These are phyloP conservation scores for Drosophila greeni DNA, from an alignment of 2,888 invertebrate species.

Conservation along the genomic window DNA sequence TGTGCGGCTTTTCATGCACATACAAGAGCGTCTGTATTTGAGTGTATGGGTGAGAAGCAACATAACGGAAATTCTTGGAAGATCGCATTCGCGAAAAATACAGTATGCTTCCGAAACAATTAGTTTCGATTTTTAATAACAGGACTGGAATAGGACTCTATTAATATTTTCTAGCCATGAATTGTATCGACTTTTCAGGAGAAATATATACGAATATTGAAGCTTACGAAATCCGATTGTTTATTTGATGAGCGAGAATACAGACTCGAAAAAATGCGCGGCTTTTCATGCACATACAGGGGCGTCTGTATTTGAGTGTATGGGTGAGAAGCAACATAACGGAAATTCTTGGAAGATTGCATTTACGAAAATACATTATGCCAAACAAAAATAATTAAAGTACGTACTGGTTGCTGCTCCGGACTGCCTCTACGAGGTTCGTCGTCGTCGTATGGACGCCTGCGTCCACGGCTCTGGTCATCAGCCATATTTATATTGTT, in stretches of 20 bases:
- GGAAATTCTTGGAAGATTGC: not conserved
- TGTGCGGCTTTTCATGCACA: not conserved
- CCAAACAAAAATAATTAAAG: too few species aligned
- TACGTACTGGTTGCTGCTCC: slow-evolving; percentile 18
- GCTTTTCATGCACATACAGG: not conserved
- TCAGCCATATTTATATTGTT: slow-evolving; percentile 17
- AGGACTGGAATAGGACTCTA: not conserved
- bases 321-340: not conserved
- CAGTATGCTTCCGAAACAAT: not conserved
- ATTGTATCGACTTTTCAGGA: too few species aligned
- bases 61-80: slow-evolving; percentile 1
- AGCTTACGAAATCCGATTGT: not conserved
- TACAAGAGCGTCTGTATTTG: not conserved
- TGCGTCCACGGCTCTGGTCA: slow-evolving; percentile 28
- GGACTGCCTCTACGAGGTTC: not conserved
- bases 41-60: not conserved
- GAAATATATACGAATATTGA: not conserved
- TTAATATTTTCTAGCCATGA: too few species aligned
- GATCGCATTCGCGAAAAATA: not conserved
- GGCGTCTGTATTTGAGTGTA: not conserved
- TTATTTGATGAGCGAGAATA: not conserved
- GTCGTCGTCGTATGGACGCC: slow-evolving; percentile 21
- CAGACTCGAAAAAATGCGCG: not conserved
- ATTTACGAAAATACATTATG: not conserved
- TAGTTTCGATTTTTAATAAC: not conserved